Evolutionary conservation across 2,797 vertebrate genomes (phyloP), one percentile per base, ranked within the genome.

Genomic region (Esox masquinongy): DNA sequence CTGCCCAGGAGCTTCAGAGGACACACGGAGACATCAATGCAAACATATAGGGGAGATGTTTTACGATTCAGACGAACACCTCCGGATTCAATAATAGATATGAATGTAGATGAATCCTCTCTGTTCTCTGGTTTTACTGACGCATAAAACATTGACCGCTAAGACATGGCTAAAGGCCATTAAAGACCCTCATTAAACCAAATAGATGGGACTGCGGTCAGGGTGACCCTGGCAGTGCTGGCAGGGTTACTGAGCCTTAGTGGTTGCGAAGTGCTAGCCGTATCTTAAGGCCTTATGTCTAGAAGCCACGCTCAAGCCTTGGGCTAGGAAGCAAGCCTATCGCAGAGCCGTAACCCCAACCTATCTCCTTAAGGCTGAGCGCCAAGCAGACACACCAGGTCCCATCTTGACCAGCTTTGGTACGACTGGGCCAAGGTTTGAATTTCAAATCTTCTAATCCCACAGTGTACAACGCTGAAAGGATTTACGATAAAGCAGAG

Each of bases 81-180:
- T 31, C 47, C 31, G 29, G 70, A 76, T 68, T 22, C 66, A 53
- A 67, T 53, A 74, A 64, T 59, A 74, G 34, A 74, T 26, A 39
- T 8, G 49, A 24, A n/a, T 29, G 39, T 17, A 6, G 34, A 36
- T 68, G 31, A 63, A 61, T 61, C 61, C 69, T 74, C 15, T 77
- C 8, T 63, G 73, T 15, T 39, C 24, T 49, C 51, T 66, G 19
- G 9, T 36, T 67, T 47, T 43, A 63, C 36, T 61, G 47, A 69
- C 6, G 14, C n/a, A 39, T 59, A 59, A 69, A 69, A 34, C 74
- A 73, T n/a, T 51, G 50, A 34, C 63, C 34, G 16, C 12, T 59
- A 19, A 14, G 56, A 26, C 36, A 22, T 12, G 12, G 3, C 31
- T 47, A 43, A 31, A 69, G 31, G 53, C 70, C 26, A 70, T 53